A percentile compares a stretch with the other conserved stretches of the same genome.
These are phyloP conservation scores for Phortica okadai DNA, from an alignment of 2,888 invertebrate species.

Conservation along the genomic window DNA sequence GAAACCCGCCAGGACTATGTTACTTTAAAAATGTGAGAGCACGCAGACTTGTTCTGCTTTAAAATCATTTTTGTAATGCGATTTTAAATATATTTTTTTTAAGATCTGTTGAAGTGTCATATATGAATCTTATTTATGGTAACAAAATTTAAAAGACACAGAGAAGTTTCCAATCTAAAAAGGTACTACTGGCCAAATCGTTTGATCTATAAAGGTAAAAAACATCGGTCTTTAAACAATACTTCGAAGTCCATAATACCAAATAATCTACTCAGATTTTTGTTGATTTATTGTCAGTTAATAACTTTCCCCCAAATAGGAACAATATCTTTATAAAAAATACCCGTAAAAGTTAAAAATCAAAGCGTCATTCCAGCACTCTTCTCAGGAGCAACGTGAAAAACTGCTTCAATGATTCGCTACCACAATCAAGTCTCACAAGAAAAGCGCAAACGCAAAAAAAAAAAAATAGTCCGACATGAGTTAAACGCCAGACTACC, in stretches of 20 bases:
- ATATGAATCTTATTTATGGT: too few relatives aligned
- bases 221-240: too few relatives aligned
- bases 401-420: slow-evolving; percentile 43
- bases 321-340: neutral
- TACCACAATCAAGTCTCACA: neutral
- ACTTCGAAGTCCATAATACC: too few relatives aligned
- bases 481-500: slow-evolving; percentile 4
- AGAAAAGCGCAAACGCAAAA: neutral
- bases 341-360: neutral
- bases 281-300: too few relatives aligned
- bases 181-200: neutral
- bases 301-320: too few relatives aligned
- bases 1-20: neutral
- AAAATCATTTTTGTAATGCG: neutral
- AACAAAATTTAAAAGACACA: neutral
- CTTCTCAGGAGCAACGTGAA: slow-evolving; percentile 40
- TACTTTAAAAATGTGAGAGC: neutral
- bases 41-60: neutral
- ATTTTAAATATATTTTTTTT: neutral
- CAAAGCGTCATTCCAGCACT: slow-evolving; percentile 34
- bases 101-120: too few relatives aligned
- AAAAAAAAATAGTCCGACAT: neutral
- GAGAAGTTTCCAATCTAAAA: neutral
- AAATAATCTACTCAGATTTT: too few relatives aligned
- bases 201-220: neutral